Percentiles rank a stretch among this genome's conserved stretches.
Evolutionary conservation across 2,113 vertebrate genomes (phyloP).

Genomic region (Ceratotherium simum): DNA sequence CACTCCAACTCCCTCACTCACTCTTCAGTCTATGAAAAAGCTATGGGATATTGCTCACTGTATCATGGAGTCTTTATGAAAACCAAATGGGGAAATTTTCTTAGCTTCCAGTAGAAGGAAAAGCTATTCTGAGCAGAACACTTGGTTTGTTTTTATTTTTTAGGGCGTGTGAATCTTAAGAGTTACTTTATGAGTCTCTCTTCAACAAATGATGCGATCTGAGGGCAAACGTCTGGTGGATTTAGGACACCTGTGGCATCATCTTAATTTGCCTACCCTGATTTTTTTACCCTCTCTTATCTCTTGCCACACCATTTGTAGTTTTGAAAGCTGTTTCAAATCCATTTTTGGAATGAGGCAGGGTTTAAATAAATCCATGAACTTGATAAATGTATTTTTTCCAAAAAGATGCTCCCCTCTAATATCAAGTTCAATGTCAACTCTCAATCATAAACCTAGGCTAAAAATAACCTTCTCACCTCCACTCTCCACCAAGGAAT

Average conservation of each 20-base stretch:
- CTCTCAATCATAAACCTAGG: neutral
- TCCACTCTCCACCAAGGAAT: neutral
- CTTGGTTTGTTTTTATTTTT: neutral
- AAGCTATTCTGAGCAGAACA: neutral
- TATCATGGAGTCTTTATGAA: neutral
- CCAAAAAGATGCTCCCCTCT: neutral
- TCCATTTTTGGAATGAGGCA: neutral
- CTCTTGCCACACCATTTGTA: neutral
- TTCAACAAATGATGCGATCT: neutral
- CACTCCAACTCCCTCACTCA: neutral
- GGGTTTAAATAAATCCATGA: neutral
- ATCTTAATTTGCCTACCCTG: neutral
- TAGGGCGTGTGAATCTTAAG: neutral
- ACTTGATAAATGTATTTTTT: neutral
- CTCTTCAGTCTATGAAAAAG: neutral
- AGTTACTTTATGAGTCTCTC: neutral
- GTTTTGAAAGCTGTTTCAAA: constrained; percentile 21
- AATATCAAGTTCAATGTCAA: neutral
- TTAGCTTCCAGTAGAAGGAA: neutral
- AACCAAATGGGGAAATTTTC: neutral
- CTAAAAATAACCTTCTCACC: neutral
- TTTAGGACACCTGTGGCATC: neutral
- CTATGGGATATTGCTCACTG: neutral
- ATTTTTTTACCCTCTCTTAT: neutral
- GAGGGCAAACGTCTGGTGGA: neutral